Conservation (phyloP, 2,113 vertebrate genomes). For the Conger conger region DNA sequence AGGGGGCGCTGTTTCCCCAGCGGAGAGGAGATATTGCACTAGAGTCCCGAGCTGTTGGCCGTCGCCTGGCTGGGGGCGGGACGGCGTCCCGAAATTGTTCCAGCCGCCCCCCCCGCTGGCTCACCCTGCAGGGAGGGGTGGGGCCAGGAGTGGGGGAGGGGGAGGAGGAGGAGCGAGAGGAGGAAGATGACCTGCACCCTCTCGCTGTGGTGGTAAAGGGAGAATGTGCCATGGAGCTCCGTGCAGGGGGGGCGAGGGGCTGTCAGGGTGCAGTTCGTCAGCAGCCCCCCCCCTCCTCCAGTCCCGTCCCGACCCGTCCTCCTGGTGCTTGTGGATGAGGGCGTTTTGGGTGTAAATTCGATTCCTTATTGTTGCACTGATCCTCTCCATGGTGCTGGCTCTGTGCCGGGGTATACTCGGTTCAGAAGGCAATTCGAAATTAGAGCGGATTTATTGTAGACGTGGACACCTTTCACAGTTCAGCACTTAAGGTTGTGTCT, state of each 20-base stretch:
- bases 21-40: not conserved
- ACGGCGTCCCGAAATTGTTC: not conserved
- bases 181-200: not conserved
- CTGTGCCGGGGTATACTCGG: constrained; percentile 36
- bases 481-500: constrained; percentile 78
- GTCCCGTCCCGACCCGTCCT: not conserved
- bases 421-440: constrained; percentile 70
- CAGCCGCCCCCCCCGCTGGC: not conserved
- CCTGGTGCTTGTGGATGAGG: not conserved
- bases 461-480: constrained; percentile 72
- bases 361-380: constrained; percentile 36
- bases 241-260: not conserved
- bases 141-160: not conserved
- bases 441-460: constrained; percentile 65
- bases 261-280: not conserved
- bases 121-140: not conserved
- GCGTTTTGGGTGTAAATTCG: not conserved
- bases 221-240: not conserved
- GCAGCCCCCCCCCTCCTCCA: not conserved
- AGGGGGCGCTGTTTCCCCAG: not conserved
- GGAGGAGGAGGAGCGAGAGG: not conserved
- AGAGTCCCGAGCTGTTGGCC: not conserved
- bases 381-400: constrained; percentile 25
- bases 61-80: not conserved
- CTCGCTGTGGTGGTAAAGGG: not conserved